These are phyloP conservation scores for Oppia nitens DNA, from an alignment of 1,140 invertebrate genomes.

Conservation along the genomic window DNA sequence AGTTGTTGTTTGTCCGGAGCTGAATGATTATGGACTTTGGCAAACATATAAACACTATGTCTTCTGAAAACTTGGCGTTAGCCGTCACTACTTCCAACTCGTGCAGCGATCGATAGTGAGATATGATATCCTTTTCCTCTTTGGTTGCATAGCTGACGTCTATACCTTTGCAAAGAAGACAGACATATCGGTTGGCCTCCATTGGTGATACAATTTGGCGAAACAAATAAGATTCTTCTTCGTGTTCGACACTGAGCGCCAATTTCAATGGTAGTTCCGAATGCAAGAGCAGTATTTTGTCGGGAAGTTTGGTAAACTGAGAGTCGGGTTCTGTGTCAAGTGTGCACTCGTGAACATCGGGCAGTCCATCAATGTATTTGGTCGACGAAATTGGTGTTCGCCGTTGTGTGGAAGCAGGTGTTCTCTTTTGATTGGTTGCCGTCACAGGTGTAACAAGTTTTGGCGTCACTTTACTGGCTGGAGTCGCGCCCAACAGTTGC, in stretches of 20 bases:
- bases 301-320: conserved; percentile 20
- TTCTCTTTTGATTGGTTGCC: neutral
- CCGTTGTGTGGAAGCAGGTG: neutral
- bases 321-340: conserved; percentile 15
- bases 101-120: conserved; percentile 23
- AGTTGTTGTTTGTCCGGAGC: conserved; percentile 18
- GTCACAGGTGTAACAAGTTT: conserved; percentile 14
- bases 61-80: conserved; percentile 24
- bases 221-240: conserved; percentile 21
- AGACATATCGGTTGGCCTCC: conserved; percentile 18
- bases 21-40: conserved; percentile 16
- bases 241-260: conserved; percentile 19
- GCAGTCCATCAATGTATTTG: conserved; percentile 16
- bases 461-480: neutral
- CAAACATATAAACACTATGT: conserved; percentile 24
- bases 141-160: conserved; percentile 21
- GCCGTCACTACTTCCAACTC: conserved; percentile 20
- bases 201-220: conserved; percentile 22
- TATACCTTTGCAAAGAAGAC: conserved; percentile 20
- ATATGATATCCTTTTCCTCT: conserved; percentile 20
- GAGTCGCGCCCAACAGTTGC: neutral
- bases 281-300: conserved; percentile 23
- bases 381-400: neutral
- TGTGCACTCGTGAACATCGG: conserved; percentile 19
- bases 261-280: conserved; percentile 22